Base-by-base conservation (phyloP, 2,888 invertebrate species). In the Gnatocerus cornutus region DNA sequence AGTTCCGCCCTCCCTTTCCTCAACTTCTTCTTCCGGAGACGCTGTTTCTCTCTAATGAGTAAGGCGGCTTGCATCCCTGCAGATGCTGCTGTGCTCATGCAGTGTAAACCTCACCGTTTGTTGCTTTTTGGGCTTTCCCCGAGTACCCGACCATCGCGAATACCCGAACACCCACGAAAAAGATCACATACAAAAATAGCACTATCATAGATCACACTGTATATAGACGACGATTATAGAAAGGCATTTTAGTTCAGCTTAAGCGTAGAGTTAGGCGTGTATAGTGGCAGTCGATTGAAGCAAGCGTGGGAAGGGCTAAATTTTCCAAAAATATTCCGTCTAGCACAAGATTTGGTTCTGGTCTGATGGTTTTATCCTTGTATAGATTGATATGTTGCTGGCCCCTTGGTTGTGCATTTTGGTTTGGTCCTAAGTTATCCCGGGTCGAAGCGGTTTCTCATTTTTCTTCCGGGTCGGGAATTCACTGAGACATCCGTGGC, bases 11-110 rank as follows among this genome's bases (percentile, higher is more conserved):
- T 90, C 81, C 93, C 92, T 87, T 90, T 88, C 68, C 90, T 88
- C 83, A 91, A 90, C 86, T 92, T 91, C 90, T 93, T 93, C 88
- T 91, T 90, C 83, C 91, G 88, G 87, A 93, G 92, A 88, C 93
- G 91, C 89, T 94, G 93, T 89, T 94, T 94, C 87, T 93, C 90
- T 89, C 94, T 92, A 88, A 95, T 91, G 90, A 94, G 93, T 89
- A 95, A 91, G 89, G 95, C 95, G 89, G 95, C 95, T 91, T 95
- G 95, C 94, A 95, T 95, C 85, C 91, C 91, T 89, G 90, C 91
- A 87, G 84, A 82, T 67, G 82, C 85, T 74, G 85, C 85, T 80
- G 85, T 85, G 83, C 85, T 85, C 85, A 85, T 85, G 77, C 83
- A 83, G 81, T 72, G 75, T 41, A 48, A 68, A 67, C 43, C 45